Evolutionary conservation across 2,113 vertebrate genomes (phyloP).

Genomic region (Rynchops niger): DNA sequence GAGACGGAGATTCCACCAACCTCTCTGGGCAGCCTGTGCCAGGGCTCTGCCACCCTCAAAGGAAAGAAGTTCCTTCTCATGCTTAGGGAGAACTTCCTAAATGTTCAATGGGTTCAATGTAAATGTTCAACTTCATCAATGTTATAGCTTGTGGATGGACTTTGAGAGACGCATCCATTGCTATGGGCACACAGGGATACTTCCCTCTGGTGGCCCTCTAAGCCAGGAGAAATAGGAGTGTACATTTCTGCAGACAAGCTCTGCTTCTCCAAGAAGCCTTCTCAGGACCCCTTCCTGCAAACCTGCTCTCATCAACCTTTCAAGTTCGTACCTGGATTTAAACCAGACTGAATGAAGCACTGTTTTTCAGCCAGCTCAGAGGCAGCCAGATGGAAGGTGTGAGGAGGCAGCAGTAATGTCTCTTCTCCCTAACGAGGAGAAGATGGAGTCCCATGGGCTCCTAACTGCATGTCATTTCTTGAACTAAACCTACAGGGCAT

Average conservation of each 20-base stretch:
- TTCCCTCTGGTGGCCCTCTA: neutral
- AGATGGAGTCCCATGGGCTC: neutral
- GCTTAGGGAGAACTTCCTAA: no score
- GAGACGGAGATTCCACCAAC: no score
- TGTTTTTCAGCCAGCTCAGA: neutral
- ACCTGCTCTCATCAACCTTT: neutral
- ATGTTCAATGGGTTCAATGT: no score
- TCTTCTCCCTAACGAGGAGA: neutral
- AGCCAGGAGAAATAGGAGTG: neutral
- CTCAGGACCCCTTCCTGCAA: neutral
- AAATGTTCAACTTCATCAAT: neutral
- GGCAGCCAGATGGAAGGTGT: neutral
- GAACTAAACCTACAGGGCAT: neutral
- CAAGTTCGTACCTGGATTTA: neutral
- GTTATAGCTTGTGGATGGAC: no score
- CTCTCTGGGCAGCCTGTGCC: no score
- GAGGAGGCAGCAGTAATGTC: neutral
- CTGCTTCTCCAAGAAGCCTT: neutral
- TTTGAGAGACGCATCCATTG: neutral
- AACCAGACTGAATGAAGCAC: neutral
- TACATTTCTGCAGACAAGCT: neutral
- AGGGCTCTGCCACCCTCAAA: no score
- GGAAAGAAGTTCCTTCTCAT: no score
- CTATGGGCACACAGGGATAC: rapidly evolving
- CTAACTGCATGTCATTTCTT: neutral